phyloP scores from a whole-genome alignment of 23 tunicate genomes.

The Ciona savignyi region DNA sequence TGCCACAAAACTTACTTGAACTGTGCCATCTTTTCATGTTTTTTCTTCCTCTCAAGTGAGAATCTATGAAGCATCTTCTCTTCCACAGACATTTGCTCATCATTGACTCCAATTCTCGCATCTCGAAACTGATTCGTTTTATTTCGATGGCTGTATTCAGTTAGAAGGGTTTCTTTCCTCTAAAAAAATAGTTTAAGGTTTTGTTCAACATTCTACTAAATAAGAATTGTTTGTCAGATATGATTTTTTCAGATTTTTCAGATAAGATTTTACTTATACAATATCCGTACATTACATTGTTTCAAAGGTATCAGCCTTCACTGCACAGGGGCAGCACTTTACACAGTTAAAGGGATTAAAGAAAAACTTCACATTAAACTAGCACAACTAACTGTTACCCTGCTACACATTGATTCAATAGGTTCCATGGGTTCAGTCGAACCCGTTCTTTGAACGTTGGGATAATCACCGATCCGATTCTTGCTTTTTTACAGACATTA shows the following conservation, averaged over 20 bases:
- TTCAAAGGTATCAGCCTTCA: too few relatives aligned
- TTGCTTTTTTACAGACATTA: neutral
- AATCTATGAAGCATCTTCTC: slow-evolving; percentile 86
- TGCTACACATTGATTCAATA: too few relatives aligned
- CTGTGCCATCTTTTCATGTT: slow-evolving; percentile 75
- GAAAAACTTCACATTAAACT: too few relatives aligned
- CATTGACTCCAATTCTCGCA: slow-evolving; percentile 57
- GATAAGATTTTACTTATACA: neutral
- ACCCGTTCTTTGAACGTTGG: too few relatives aligned
- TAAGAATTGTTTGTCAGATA: too few relatives aligned
- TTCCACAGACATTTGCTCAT: slow-evolving; percentile 37
- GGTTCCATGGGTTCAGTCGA: too few relatives aligned
- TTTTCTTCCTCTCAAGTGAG: slow-evolving; percentile 64
- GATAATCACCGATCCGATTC: too few relatives aligned
- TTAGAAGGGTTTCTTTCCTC: slow-evolving; percentile 77
- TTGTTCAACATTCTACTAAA: too few relatives aligned
- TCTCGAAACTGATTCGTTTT: slow-evolving; percentile 55
- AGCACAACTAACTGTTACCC: too few relatives aligned
- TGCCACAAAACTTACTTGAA: slow-evolving; percentile 66
- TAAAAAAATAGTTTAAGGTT: slow-evolving; percentile 9
- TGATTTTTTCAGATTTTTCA: neutral
- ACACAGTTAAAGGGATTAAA: too few relatives aligned
- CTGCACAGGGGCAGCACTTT: too few relatives aligned
- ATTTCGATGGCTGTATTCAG: slow-evolving; percentile 55
- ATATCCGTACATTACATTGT: neutral